Base-by-base conservation (phyloP, 2,113 vertebrate species). In the Nymphicus hollandicus region DNA sequence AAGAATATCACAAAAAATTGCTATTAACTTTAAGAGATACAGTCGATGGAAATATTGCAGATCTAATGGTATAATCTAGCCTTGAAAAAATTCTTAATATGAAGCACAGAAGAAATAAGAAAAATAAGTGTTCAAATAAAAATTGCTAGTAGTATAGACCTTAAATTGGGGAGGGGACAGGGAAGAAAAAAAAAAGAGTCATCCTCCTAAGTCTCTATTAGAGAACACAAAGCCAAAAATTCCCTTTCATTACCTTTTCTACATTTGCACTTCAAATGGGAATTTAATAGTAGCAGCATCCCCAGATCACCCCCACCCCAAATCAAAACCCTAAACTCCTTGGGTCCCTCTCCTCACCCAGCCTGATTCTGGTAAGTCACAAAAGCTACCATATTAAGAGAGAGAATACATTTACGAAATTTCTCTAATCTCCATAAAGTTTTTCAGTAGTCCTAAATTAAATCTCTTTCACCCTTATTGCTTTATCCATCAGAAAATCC, bases 401-500 rank as follows among this genome's bases (percentile, higher is more conserved):
- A 95, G 63, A 93, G 81, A 96, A 78, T 81, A 91, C 86, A 95
- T 91, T 96, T 91, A 95, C 33, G 22, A 97, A 95, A 95, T 97
- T 96, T 95, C 91, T 97, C 90, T 98, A 98, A 98, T 98, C 98
- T 97, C 93, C 97, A 97, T 97, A 96, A 98, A 97, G 94, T 97
- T 97, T 97, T 97, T 97, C 97, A 98, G 95, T 96, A 97, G 95
- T 91, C 93, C 96, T 97, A 98, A 98, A 98, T 98, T 97, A 98
- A 98, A 98, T 97, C 96, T 89, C 49, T 98, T 98, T 98, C 92
- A 95, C 86, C 80, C 55, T 97, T 97, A 98, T 98, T 97, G 39
- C 95, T 98, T 98, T 97, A 97, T 96, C 96, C 96, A 91, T 97
- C 98, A 94, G 97, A 97, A 98, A 98, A 98, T 98, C 98, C 94